These are phyloP conservation scores for Megathymus violae DNA, from an alignment of 1,140 invertebrate genomes.

Conservation along the genomic window DNA sequence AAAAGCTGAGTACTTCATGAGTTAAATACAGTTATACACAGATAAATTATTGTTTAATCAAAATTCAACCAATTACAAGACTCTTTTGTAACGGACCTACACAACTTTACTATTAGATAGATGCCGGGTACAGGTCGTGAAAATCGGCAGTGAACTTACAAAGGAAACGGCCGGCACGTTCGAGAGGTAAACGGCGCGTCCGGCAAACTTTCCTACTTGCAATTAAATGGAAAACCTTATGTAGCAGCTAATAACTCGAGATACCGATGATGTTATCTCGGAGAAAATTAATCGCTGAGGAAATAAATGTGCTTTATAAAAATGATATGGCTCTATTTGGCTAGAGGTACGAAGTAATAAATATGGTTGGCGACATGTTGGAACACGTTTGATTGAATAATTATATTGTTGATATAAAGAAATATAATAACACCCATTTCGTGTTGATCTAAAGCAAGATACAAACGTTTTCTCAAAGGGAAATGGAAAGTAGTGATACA, in stretches of 20 bases:
- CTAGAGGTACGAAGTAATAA: background rate
- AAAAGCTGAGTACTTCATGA: no score
- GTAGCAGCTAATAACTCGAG: constrained; percentile 39
- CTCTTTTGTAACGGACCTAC: no score
- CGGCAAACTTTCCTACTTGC: constrained; percentile 40
- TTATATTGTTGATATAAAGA: background rate
- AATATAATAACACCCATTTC: background rate
- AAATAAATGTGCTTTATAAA: constrained; percentile 25
- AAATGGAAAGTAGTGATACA: constrained; percentile 2
- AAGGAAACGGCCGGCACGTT: constrained; percentile 56
- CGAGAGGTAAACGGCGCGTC: constrained; percentile 34
- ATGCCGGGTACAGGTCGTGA: background rate
- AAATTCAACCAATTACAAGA: no score
- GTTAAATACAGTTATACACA: no score
- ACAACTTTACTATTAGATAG: background rate
- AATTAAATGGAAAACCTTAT: constrained; percentile 43
- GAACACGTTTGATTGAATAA: background rate
- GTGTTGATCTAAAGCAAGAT: background rate
- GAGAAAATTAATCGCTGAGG: constrained; percentile 31
- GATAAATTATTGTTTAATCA: no score
- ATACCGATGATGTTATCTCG: constrained; percentile 24
- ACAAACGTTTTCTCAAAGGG: constrained; percentile 36
- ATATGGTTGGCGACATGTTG: background rate
- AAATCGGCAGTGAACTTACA: background rate
- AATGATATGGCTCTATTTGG: constrained; percentile 19